Percentiles rank a stretch among this genome's conserved stretches.
These are phyloP conservation scores for Hypanus sabinus DNA, from an alignment of 2,113 vertebrate genomes.

Conservation along the genomic window DNA sequence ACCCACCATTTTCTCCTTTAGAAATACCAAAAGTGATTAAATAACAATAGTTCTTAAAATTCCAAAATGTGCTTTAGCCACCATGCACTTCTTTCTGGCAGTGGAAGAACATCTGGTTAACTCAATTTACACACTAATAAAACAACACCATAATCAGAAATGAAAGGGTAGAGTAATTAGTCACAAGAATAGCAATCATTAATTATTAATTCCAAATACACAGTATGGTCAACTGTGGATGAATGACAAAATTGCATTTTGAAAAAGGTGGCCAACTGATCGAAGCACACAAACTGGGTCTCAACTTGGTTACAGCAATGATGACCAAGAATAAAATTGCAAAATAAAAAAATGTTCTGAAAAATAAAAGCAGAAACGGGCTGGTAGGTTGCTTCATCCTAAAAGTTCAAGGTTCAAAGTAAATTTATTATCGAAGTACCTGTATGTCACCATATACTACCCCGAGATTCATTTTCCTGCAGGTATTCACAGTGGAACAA, in stretches of 20 bases:
- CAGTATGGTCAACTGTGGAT: too few relatives aligned
- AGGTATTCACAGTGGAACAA: too few relatives aligned
- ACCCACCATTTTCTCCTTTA: not conserved
- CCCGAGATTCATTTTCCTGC: too few relatives aligned
- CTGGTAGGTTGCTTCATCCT: too few relatives aligned
- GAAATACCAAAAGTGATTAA: not conserved
- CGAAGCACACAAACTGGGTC: not conserved
- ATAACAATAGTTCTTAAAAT: not conserved
- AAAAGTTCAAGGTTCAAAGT: too few relatives aligned
- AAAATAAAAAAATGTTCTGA: not conserved
- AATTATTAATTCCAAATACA: slow-evolving; percentile 4
- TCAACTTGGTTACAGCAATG: not conserved
- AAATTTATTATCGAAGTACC: too few relatives aligned
- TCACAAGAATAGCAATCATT: not conserved
- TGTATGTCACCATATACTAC: too few relatives aligned
- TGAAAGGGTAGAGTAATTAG: not conserved
- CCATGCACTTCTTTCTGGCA: not conserved
- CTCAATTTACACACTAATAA: not conserved
- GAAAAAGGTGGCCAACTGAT: not conserved
- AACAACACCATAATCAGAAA: not conserved
- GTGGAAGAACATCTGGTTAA: not conserved
- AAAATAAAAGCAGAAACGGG: not conserved
- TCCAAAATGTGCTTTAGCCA: not conserved
- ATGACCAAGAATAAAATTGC: not conserved
- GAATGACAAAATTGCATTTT: not conserved